Conservation (phyloP, 2,113 vertebrate genomes). For the Pelecanus crispus region DNA sequence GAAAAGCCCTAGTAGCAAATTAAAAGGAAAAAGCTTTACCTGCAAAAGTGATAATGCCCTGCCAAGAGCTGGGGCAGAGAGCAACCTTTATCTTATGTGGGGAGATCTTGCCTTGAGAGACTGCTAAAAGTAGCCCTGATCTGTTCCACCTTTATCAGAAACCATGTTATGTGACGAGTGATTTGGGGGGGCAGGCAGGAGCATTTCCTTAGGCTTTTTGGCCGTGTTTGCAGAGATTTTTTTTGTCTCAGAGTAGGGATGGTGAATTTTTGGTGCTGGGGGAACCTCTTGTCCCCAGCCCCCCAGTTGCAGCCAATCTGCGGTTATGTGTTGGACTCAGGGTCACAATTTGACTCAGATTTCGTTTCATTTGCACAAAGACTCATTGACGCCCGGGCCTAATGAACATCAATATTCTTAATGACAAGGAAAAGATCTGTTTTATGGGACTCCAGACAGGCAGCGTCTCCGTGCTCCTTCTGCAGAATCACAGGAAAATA, state of each 20-base stretch:
- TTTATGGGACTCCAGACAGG: slow-evolving; percentile 79
- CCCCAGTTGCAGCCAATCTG: not conserved
- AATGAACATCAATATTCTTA: slow-evolving; percentile 93
- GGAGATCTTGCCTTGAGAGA: not conserved
- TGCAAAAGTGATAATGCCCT: not conserved
- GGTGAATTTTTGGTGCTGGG: not conserved
- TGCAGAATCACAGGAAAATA: slow-evolving; percentile 52
- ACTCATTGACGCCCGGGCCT: slow-evolving; percentile 92
- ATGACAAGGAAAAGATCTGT: slow-evolving; percentile 87
- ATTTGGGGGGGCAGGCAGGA: not conserved
- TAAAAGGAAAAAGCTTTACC: not conserved
- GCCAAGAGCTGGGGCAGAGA: not conserved
- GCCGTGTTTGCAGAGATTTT: not conserved
- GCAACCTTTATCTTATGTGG: not conserved
- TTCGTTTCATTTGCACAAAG: slow-evolving; percentile 94
- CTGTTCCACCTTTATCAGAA: not conserved
- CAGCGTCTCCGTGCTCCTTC: slow-evolving; percentile 55
- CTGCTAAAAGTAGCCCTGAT: not conserved
- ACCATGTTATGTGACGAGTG: not conserved
- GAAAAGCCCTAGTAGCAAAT: not conserved
- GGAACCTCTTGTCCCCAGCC: not conserved
- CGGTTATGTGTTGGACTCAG: slow-evolving; percentile 71
- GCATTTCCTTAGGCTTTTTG: not conserved
- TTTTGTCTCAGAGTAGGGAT: not conserved
- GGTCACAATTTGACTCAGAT: slow-evolving; percentile 93